Conservation (phyloP, 2,888 invertebrate species). For the Abrostola triplasia region DNA sequence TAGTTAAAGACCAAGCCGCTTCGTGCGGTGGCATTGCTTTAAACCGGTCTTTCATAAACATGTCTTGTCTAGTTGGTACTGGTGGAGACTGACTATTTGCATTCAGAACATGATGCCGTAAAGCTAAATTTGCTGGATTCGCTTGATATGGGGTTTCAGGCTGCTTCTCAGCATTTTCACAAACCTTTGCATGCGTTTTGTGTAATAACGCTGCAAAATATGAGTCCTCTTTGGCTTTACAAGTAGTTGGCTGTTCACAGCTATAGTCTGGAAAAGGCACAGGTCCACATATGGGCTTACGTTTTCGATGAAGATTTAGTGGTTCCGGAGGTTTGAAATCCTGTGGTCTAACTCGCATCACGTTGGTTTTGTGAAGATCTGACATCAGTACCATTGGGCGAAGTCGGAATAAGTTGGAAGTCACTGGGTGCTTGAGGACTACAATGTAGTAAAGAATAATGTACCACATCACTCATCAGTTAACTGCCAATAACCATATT, state of each 20-base stretch:
- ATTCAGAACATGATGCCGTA: too few species aligned
- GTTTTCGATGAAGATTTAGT: background rate
- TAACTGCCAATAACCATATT: constrained; percentile 2
- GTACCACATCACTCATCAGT: constrained; percentile 5
- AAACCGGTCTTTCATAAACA: too few species aligned
- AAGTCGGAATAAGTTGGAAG: background rate
- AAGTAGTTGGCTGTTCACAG: constrained; percentile 17
- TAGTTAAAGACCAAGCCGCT: too few species aligned
- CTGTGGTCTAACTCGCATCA: background rate
- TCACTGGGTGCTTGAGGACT: background rate
- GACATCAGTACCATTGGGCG: background rate
- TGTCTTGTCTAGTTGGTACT: too few species aligned
- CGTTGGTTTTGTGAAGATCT: background rate
- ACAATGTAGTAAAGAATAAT: background rate
- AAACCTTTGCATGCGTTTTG: background rate
- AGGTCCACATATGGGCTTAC: constrained; percentile 12
- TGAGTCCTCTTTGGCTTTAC: background rate
- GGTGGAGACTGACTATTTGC: too few species aligned
- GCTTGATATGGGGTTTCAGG: too few species aligned
- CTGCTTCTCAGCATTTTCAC: background rate
- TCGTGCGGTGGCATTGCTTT: too few species aligned
- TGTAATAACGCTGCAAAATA: background rate
- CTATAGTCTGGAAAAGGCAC: constrained; percentile 15
- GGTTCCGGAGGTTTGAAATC: background rate
- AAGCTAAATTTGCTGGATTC: too few species aligned